Evolutionary conservation across 2,797 vertebrate genomes (phyloP), one percentile per base, ranked within the genome.

Genomic region (Cheirogaleus major): DNA sequence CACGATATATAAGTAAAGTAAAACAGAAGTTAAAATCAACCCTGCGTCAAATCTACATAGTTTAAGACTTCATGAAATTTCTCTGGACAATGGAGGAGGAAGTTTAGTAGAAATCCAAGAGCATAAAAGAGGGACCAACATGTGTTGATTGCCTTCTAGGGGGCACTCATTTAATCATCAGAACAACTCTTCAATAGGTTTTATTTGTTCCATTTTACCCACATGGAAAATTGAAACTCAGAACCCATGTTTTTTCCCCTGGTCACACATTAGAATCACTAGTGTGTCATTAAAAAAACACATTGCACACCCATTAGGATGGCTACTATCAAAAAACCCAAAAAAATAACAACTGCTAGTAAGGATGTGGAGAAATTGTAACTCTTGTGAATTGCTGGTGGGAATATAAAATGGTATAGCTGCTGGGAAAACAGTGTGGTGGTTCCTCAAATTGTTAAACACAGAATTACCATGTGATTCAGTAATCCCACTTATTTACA

Each of bases 21-120:
- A 93, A 83, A 72, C 55, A 43, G 91, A 93, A 94, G 82, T 89
- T 86, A 73, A 91, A 91, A 55, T 91, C 70, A 87, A 17, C 15
- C 50, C 45, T 67, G 7, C 82, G 86, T 63, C 76, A 95, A 55
- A 81, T 48, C 38, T 55, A 15, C 6, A 18, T 32, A 50, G 55
- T 59, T 91, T 75, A 82, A 81, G 72, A 76, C 0, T 27, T 93
- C 30, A 23, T 4, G 22, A 41, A 35, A 23, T 75, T 92, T 91
- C 61, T 95, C 23, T 86, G 59, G 20, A 76, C 38, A n/a, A 0
- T 4, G 59, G 35, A 17, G 41, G 30, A 63, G 67, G 14, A 91
- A 48, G 43, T 69, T 92, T 55, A 94, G 15, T 90, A 61, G 55
- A 95, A 67, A 76, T 55, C 35, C 43, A 65, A 75, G 57, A 45